Evolutionary conservation across 1,140 invertebrate genomes (phyloP).

Genomic region (Ips typographus): DNA sequence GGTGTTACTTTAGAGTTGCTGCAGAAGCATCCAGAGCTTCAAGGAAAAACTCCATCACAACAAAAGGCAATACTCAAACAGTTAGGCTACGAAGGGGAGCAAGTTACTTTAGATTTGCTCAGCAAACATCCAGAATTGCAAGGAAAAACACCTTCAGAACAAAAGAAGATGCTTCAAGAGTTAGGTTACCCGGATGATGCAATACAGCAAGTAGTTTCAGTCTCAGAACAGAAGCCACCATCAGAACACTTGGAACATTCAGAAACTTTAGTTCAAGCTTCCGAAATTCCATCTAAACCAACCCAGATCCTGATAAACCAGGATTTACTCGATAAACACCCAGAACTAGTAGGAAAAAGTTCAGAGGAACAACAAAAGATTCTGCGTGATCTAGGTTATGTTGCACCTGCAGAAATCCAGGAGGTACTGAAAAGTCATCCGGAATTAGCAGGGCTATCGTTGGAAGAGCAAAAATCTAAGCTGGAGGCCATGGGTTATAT

Average conservation of each 20-base stretch:
- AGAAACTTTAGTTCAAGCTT: not conserved
- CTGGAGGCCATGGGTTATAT: constrained; percentile 9
- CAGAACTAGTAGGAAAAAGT: constrained; percentile 23
- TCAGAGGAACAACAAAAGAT: constrained; percentile 8
- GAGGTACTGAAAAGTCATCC: constrained; percentile 10
- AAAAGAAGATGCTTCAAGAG: not conserved
- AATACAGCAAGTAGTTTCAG: not conserved
- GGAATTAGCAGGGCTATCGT: not conserved
- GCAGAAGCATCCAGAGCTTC: constrained; percentile 19
- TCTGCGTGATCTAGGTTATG: constrained; percentile 6
- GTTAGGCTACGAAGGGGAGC: not conserved
- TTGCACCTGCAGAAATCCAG: not conserved
- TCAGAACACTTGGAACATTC: not conserved
- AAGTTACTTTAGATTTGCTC: not conserved
- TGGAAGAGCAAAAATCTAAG: constrained; percentile 6
- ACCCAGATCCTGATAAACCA: not conserved
- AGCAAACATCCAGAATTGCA: constrained; percentile 14
- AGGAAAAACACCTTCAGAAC: not conserved
- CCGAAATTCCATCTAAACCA: not conserved
- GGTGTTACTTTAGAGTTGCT: constrained; percentile 3
- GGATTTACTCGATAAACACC: constrained; percentile 8
- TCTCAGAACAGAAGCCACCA: not conserved
- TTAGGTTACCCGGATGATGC: not conserved
- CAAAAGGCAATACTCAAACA: constrained; percentile 5
- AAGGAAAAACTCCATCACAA: constrained; percentile 3